A percentile compares a stretch with the other conserved stretches of the same genome.
Conservation (phyloP, 2,888 invertebrate species). For the Lasioglossum marginatum region DNA sequence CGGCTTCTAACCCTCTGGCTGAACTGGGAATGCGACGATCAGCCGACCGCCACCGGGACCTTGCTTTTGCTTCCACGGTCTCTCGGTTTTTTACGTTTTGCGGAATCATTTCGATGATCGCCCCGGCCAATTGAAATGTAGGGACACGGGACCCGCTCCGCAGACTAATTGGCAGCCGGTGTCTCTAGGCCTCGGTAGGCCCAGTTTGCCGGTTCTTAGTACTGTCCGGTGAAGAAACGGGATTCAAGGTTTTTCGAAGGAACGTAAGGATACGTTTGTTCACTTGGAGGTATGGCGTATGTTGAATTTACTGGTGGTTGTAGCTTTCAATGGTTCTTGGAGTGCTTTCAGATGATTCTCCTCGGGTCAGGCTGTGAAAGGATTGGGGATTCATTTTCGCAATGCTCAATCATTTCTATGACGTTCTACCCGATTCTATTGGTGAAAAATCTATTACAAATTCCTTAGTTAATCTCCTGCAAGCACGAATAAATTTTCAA, state of each 20-base stretch:
- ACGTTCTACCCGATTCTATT: too few relatives aligned
- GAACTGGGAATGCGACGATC: constrained; percentile 52
- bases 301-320: not conserved
- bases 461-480: too few relatives aligned
- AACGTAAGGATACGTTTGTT: not conserved
- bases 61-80: not conserved
- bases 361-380: too few relatives aligned
- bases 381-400: too few relatives aligned
- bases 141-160: constrained; percentile 20
- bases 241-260: constrained; percentile 15
- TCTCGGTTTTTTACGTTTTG: constrained; percentile 30
- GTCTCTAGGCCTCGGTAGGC: constrained; percentile 20
- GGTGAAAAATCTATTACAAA: too few relatives aligned
- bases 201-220: constrained; percentile 2
- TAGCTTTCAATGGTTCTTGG: not conserved
- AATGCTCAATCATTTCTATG: too few relatives aligned
- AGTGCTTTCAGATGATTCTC: too few relatives aligned
- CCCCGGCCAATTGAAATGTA: constrained; percentile 51
- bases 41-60: constrained; percentile 12
- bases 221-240: constrained; percentile 25
- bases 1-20: not conserved
- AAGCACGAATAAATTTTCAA: not conserved
- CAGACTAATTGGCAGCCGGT: constrained; percentile 40
- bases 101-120: constrained; percentile 56
- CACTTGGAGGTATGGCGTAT: not conserved